These are phyloP conservation scores for Xanthorhoe designata DNA, from an alignment of 2,888 invertebrate species.

Conservation along the genomic window DNA sequence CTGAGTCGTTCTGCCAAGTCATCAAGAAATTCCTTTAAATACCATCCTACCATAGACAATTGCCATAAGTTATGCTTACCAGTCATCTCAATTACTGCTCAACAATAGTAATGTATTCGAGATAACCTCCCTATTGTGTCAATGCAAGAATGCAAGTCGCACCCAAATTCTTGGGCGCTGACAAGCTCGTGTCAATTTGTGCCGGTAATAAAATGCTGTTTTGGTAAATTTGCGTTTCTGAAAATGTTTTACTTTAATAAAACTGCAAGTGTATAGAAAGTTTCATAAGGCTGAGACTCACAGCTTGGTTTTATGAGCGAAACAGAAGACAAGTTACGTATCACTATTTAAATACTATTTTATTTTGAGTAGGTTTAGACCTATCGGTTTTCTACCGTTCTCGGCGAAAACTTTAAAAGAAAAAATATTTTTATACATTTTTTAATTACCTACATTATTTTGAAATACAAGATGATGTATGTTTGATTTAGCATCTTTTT, in stretches of 20 bases:
- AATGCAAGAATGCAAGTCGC: constrained; percentile 56
- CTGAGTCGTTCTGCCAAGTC: too few species aligned
- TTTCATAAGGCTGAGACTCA: background rate
- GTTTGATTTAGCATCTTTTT: too few species aligned
- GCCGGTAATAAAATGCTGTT: background rate
- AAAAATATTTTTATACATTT: too few species aligned
- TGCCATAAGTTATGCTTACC: constrained; percentile 21
- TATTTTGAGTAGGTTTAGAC: background rate
- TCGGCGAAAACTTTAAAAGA: too few species aligned
- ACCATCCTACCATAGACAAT: constrained; percentile 1
- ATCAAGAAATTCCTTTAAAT: too few species aligned
- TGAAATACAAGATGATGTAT: too few species aligned
- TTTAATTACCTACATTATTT: too few species aligned
- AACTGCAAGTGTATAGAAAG: background rate
- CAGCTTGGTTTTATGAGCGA: background rate
- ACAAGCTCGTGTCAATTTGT: constrained; percentile 41
- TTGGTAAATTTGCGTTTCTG: background rate
- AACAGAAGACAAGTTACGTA: background rate
- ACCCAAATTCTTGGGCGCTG: constrained; percentile 67
- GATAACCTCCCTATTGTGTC: constrained; percentile 49
- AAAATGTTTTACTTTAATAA: background rate
- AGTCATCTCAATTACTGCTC: constrained; percentile 39
- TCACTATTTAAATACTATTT: background rate
- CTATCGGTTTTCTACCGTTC: background rate
- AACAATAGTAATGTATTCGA: constrained; percentile 40